Evolutionary conservation across 2,797 vertebrate species (phyloP).

Genomic region (Odontamblyopus lacepedii): DNA sequence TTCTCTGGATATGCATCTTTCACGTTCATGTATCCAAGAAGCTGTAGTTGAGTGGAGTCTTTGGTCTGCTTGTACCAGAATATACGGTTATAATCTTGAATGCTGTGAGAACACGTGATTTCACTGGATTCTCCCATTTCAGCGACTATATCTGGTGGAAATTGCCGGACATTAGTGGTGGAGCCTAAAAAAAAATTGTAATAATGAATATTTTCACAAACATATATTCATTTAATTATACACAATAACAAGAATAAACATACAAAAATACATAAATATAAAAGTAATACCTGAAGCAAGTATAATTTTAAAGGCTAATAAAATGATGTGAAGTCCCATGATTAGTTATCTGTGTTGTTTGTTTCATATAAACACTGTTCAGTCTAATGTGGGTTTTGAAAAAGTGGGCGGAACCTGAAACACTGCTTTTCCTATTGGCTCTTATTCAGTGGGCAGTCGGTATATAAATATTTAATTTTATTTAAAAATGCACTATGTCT

Average conservation of each 20-base stretch:
- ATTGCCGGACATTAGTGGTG: background rate
- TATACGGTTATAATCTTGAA: constrained; percentile 18
- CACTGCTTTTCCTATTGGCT: background rate
- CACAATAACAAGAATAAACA: too few relatives aligned
- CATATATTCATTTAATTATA: background rate
- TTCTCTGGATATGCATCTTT: background rate
- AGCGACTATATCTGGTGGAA: constrained; percentile 11
- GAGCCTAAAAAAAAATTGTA: background rate
- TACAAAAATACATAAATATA: background rate
- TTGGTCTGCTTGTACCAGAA: constrained; percentile 61
- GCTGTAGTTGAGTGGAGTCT: constrained; percentile 24
- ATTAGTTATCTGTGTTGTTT: background rate
- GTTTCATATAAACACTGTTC: background rate
- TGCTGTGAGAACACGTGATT: constrained; percentile 45
- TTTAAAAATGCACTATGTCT: too few relatives aligned
- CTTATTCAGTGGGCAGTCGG: background rate
- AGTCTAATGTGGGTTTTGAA: background rate
- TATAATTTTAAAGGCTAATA: background rate
- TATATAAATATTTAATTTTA: too few relatives aligned
- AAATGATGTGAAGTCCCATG: background rate
- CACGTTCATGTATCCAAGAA: constrained; percentile 39
- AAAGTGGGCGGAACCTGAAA: background rate
- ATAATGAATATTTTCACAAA: background rate
- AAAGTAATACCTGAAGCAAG: background rate
- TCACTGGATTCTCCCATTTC: background rate